phyloP scores from a whole-genome alignment of 1,140 invertebrate genomes.

The Maniola jurtina region DNA sequence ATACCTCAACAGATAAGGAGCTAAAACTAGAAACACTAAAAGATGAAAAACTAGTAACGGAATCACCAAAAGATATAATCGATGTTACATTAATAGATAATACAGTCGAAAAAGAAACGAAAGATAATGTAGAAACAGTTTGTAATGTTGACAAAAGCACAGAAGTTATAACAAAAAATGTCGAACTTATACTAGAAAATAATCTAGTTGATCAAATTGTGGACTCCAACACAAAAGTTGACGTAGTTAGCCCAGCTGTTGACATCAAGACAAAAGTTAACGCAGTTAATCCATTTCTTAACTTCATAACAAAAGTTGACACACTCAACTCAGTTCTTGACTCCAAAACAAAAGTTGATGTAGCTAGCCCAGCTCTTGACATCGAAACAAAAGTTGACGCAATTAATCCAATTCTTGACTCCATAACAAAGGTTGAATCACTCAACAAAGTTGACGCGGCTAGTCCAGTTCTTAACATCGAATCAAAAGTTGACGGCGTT shows the following conservation, averaged over 20 bases:
- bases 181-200: neutral
- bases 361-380: neutral
- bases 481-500: too few relatives aligned
- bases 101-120: neutral
- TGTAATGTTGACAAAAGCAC: neutral
- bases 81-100: neutral
- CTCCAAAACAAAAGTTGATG: too few relatives aligned
- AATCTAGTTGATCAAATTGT: neutral
- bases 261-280: neutral
- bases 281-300: neutral
- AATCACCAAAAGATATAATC: neutral
- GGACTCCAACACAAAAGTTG: neutral
- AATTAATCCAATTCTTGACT: neutral
- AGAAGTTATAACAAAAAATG: neutral
- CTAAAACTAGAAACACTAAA: too few relatives aligned
- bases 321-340: neutral
- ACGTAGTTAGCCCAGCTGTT: neutral
- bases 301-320: neutral
- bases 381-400: neutral
- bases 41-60: too few relatives aligned
- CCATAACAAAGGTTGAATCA: neutral
- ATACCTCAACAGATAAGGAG: too few relatives aligned
- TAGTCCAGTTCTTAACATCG: neutral
- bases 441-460: neutral
- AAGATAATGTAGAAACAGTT: neutral